Evolutionary conservation across 2,113 vertebrate genomes (phyloP).

Genomic region (Mastomys natalensis): DNA sequence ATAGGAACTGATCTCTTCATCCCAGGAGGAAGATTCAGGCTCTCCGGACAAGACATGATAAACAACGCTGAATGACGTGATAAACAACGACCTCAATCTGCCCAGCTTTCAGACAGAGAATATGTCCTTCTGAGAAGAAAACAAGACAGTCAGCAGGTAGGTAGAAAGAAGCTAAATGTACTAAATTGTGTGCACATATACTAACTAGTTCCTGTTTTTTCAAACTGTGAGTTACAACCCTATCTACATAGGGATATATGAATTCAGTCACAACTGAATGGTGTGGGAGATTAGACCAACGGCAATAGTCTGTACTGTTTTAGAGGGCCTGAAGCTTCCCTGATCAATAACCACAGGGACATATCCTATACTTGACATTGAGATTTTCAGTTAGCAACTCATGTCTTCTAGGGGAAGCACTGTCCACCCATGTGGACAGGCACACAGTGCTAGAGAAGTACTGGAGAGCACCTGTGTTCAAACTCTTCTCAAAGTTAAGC

Average conservation of each 20-base stretch:
- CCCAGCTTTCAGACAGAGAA: not conserved
- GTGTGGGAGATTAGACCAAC: not conserved
- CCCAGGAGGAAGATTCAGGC: not conserved
- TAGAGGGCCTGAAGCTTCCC: not conserved
- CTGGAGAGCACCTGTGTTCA: no score
- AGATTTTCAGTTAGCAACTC: no score
- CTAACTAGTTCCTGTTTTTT: not conserved
- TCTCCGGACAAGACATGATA: not conserved
- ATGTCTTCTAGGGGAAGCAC: no score
- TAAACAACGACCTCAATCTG: not conserved
- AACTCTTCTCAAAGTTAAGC: no score
- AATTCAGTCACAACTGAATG: not conserved
- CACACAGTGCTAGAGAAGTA: no score
- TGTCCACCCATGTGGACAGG: no score
- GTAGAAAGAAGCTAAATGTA: not conserved
- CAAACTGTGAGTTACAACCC: not conserved
- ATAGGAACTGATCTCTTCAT: no score
- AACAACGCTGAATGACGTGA: not conserved
- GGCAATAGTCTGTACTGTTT: no score
- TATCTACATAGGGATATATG: not conserved
- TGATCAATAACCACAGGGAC: no score
- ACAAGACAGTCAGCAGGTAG: not conserved
- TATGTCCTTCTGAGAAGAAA: not conserved
- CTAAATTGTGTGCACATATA: not conserved
- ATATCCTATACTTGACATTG: no score